Evolutionary conservation across 2,888 invertebrate genomes (phyloP), one percentile per base, ranked within the genome.

Genomic region (Brenthis daphne): DNA sequence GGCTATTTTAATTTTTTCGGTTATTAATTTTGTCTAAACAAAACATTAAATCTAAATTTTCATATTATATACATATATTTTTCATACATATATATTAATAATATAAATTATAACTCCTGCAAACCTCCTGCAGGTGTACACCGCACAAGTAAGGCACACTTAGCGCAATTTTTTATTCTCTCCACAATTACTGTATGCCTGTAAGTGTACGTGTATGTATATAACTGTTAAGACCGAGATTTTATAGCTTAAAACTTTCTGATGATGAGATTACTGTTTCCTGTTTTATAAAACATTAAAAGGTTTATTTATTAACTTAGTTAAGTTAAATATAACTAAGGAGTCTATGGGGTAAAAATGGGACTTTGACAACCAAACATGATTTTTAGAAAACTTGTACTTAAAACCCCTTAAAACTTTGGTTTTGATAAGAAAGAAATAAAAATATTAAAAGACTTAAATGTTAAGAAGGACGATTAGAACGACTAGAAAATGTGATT

Each of bases 101-200:
- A 16, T 14, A 29, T 3, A 33, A 6, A 61, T 12, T 8, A 37
- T 29, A 16, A 13, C 8, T 16, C 2, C 8, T 53, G 1, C 51
- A 37, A 14, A 24, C 43, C 54, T 14, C 64, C 76, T 76, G 67
- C 73, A 72, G 56, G 77, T 83, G 83, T 90, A 80, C 89, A 73
- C 77, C 86, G 82, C 80, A 79, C 91, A 90, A 88, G 91, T 92
- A 92, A 91, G 88, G 87, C 92, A 91, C 92, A 90, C 91, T 91
- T 89, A 86, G 82, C 84, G 85, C 88, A 85, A 82, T 88, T 91
- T 92, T 92, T 91, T 88, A 85, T 88, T 86, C 88, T 87, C 87
- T 86, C 87, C 83, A 86, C 90, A 90, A 91, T 90, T 90, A 90
- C 86, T 66, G 78, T 76, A 71, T 78, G 68, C 75, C 72, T 76